A percentile compares a stretch with the other conserved stretches of the same genome.
Conservation (phyloP, 1,140 invertebrate species). For the Heliconius himera region DNA sequence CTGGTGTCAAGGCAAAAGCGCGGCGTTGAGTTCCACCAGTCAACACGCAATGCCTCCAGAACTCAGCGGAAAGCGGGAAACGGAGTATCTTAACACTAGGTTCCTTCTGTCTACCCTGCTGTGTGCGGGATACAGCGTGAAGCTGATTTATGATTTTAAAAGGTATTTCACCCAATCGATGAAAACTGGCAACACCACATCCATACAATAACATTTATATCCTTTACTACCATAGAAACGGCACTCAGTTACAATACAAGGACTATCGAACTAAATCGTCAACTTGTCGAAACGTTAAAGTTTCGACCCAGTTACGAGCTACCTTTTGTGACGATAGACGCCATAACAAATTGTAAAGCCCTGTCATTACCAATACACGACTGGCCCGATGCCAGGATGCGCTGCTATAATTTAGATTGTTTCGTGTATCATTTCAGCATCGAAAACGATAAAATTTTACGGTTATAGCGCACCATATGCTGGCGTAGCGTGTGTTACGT, state of each 20-base stretch:
- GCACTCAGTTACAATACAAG: constrained; percentile 27
- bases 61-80: too few species aligned
- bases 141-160: too few species aligned
- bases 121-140: too few species aligned
- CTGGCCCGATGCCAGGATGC: constrained; percentile 57
- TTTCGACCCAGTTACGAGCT: constrained; percentile 56
- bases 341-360: constrained; percentile 58
- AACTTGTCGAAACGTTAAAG: constrained; percentile 66
- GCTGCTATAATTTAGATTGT: constrained; percentile 68
- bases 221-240: background rate
- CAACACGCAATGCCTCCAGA: too few species aligned
- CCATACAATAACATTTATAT: background rate
- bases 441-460: constrained; percentile 63
- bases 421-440: constrained; percentile 64
- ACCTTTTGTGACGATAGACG: constrained; percentile 54
- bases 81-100: too few species aligned
- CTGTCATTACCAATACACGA: constrained; percentile 59
- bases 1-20: too few species aligned
- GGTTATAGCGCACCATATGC: constrained; percentile 71
- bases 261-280: constrained; percentile 46
- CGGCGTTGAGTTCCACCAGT: too few species aligned
- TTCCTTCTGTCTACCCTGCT: too few species aligned
- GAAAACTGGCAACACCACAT: constrained; percentile 13
- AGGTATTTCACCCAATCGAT: too few species aligned
- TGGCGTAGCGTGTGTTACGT: constrained; percentile 47